Evolutionary conservation across 2,888 invertebrate genomes (phyloP).

Genomic region (Aphelenchoides bicaudatus): DNA sequence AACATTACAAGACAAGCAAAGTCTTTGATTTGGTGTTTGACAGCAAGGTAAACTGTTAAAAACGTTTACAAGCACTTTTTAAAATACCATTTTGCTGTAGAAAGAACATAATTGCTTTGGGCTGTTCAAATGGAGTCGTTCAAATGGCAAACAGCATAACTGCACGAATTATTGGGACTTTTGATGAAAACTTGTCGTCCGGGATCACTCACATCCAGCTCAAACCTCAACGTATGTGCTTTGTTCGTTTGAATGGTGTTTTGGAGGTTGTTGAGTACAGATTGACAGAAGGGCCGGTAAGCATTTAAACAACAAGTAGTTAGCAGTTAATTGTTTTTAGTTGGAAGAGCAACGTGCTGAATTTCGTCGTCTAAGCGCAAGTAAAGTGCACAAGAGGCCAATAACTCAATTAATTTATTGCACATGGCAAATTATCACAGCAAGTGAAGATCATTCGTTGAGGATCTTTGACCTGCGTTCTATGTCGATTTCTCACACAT

Average conservation of each 20-base stretch:
- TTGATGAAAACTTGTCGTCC: neutral
- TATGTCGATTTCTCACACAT: constrained; percentile 34
- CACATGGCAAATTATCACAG: constrained; percentile 30
- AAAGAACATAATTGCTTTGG: constrained; percentile 34
- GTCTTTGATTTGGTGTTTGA: constrained; percentile 30
- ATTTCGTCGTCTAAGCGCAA: constrained; percentile 16
- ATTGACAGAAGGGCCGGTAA: neutral
- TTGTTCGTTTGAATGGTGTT: constrained; percentile 45
- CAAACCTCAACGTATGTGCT: constrained; percentile 33
- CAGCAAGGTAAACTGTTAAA: constrained; percentile 21
- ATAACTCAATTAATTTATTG: constrained; percentile 29
- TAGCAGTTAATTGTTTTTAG: constrained; percentile 15
- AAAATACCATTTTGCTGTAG: constrained; percentile 22
- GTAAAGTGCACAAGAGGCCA: constrained; percentile 40
- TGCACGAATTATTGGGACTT: neutral
- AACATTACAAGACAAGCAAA: neutral
- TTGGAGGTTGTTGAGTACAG: constrained; percentile 42
- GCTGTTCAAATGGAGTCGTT: constrained; percentile 50
- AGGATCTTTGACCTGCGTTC: constrained; percentile 41
- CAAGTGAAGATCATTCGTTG: constrained; percentile 35
- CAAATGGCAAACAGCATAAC: constrained; percentile 33
- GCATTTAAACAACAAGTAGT: neutral
- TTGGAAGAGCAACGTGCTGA: constrained; percentile 13
- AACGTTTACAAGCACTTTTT: neutral
- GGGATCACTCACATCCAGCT: constrained; percentile 20